Evolutionary conservation across 2,113 vertebrate species (phyloP), one percentile per base, ranked within the genome.

Genomic region (Panthera uncia): DNA sequence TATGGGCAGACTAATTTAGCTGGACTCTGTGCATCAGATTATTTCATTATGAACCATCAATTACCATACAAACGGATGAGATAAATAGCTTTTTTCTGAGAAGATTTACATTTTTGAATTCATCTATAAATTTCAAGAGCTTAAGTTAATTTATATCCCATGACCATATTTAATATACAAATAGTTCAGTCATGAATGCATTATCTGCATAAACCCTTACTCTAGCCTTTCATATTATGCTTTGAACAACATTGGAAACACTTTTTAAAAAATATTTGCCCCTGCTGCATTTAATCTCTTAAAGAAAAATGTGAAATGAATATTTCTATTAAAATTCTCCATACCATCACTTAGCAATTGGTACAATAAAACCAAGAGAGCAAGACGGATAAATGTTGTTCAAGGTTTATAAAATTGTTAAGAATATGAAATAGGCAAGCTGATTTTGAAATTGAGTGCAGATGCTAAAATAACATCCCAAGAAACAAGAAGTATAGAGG

Each of bases 41-140:
- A 98, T 99, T 99, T 99, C 98, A 99, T 99, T 99, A 99, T 97
- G 98, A 98, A 92, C 93, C 97, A 90, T 65, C 98, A 98, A 98
- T 99, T 99, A 99, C 95, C 98, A 98, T 98, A 98, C 98, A 99
- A 99, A 98, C 94, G 79, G 95, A 98, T 95, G 96, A 98, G 95
- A 98, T 98, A 99, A 99, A 99, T 98, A 98, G 98, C 98, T 98
- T 98, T 98, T 97, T 95, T 97, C 97, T 98, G 92, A 90, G 96
- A 97, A 98, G 97, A 98, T 98, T 99, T 98, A 97, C 98, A 98
- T 99, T 98, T 98, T 98, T 98, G 95, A 98, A 98, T 98, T 98
- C 76, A 52, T 98, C 97, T 98, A 88, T 98, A 98, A 98, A 98
- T 98, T 98, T 98, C 97, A 98, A 98, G 98, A 97, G 97, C 96